Conservation (phyloP, 2,797 vertebrate species). For the Pseudomugil tenellus region DNA sequence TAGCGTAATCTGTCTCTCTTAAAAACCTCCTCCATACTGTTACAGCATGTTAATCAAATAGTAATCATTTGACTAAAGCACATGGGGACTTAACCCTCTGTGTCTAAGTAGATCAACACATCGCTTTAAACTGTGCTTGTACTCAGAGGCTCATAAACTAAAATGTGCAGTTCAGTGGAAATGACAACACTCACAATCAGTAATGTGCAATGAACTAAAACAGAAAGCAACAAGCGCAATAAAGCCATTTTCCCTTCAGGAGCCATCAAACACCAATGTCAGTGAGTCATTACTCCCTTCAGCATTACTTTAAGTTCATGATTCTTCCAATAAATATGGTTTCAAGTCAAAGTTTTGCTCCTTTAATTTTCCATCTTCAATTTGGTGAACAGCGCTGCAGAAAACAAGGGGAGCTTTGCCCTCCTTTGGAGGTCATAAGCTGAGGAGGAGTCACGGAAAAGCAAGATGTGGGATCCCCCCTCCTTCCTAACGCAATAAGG, state of each 20-base stretch:
- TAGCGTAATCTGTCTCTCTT: not conserved
- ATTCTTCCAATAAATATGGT: too few relatives aligned
- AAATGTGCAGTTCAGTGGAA: too few relatives aligned
- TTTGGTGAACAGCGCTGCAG: constrained; percentile 20
- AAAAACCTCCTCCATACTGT: not conserved
- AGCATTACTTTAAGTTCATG: not conserved
- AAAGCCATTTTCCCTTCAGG: not conserved
- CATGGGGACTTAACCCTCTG: not conserved
- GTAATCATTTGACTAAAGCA: not conserved
- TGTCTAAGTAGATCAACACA: not conserved
- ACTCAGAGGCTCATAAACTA: too few relatives aligned
- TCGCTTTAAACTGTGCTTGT: too few relatives aligned
- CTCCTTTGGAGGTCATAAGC: constrained; percentile 75
- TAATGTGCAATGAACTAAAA: not conserved
- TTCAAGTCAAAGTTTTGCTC: constrained; percentile 22
- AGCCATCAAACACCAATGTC: constrained; percentile 14
- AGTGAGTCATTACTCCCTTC: not conserved
- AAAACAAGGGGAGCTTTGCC: constrained; percentile 57
- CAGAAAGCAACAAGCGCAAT: not conserved
- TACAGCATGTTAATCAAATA: not conserved
- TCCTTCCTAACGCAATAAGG: constrained; percentile 75
- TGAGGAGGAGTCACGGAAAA: constrained; percentile 65
- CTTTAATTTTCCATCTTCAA: not conserved
- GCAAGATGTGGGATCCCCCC: constrained; percentile 81
- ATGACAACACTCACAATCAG: too few relatives aligned